These are phyloP conservation scores for Palythoa grandis DNA, from an alignment of 92 coral and sea anemone genomes.

Conservation along the genomic window DNA sequence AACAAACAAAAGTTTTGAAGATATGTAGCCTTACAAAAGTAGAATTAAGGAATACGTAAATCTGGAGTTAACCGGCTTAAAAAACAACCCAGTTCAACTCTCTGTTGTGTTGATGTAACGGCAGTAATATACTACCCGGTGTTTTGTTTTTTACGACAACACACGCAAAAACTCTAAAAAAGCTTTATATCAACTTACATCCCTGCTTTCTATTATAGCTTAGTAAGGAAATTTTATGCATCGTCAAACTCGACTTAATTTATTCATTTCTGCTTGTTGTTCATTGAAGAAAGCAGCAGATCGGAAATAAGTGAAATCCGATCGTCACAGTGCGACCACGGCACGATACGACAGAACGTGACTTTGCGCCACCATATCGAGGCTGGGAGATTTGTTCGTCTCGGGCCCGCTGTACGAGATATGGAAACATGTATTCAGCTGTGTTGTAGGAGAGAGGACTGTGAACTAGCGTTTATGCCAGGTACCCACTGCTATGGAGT, in stretches of 20 bases:
- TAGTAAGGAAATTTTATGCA: background rate
- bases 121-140: background rate
- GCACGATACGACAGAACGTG: constrained; percentile 75
- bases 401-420: constrained; percentile 73
- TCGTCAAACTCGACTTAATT: background rate
- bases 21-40: background rate
- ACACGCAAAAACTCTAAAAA: background rate
- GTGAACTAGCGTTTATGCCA: constrained; percentile 97
- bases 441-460: constrained; percentile 90
- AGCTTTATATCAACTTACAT: background rate
- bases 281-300: constrained; percentile 55
- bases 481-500: constrained; percentile 95
- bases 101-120: background rate
- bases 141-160: background rate
- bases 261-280: background rate
- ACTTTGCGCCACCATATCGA: constrained; percentile 84
- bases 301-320: constrained; percentile 71
- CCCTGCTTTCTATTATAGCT: background rate
- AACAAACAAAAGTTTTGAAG: background rate
- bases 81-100: background rate
- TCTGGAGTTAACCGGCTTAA: background rate
- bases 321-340: constrained; percentile 76
- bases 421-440: constrained; percentile 87
- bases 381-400: constrained; percentile 83
- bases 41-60: background rate